Evolutionary conservation across 2,888 invertebrate species (phyloP).

Genomic region (Drosophila meridiana): DNA sequence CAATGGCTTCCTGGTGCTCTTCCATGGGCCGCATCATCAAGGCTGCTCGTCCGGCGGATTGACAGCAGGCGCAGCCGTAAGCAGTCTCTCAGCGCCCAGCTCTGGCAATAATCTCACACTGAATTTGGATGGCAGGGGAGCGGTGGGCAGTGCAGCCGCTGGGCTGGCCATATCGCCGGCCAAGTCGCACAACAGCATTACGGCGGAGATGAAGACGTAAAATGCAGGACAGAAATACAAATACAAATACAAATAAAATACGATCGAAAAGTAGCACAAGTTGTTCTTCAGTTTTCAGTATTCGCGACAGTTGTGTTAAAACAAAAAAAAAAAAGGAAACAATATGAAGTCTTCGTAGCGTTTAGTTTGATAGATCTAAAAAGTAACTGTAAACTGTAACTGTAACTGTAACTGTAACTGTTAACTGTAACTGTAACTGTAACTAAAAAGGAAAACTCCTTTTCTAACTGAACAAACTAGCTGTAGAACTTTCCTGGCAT

Average conservation of each 20-base stretch:
- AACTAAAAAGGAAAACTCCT: slow-evolving; percentile 42
- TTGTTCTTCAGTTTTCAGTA: slow-evolving; percentile 61
- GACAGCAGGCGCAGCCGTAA: slow-evolving; percentile 22
- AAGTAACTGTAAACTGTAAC: slow-evolving; percentile 38
- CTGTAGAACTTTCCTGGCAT: slow-evolving; percentile 63
- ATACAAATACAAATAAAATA: background rate
- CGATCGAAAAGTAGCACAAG: slow-evolving; percentile 25
- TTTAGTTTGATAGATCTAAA: slow-evolving; percentile 44
- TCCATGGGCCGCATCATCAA: slow-evolving; percentile 74
- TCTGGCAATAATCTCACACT: slow-evolving; percentile 75
- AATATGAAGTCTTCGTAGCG: slow-evolving; percentile 62
- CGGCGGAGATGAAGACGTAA: slow-evolving; percentile 73
- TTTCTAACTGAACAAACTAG: slow-evolving; percentile 77
- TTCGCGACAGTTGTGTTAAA: slow-evolving; percentile 62
- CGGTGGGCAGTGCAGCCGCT: slow-evolving; percentile 47
- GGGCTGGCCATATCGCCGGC: slow-evolving; percentile 78
- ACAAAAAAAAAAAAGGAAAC: slow-evolving; percentile 15
- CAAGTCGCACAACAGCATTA: slow-evolving; percentile 79
- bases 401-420: background rate
- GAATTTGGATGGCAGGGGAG: slow-evolving; percentile 58
- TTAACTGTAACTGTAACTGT: slow-evolving; percentile 29
- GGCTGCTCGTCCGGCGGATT: slow-evolving; percentile 55
- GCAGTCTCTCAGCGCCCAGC: slow-evolving; percentile 37
- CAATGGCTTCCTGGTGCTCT: slow-evolving; percentile 84
- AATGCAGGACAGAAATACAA: slow-evolving; percentile 12